A percentile compares a stretch with the other conserved stretches of the same genome.
Evolutionary conservation across 2,888 invertebrate genomes (phyloP).

Genomic region (Thumatha senex): DNA sequence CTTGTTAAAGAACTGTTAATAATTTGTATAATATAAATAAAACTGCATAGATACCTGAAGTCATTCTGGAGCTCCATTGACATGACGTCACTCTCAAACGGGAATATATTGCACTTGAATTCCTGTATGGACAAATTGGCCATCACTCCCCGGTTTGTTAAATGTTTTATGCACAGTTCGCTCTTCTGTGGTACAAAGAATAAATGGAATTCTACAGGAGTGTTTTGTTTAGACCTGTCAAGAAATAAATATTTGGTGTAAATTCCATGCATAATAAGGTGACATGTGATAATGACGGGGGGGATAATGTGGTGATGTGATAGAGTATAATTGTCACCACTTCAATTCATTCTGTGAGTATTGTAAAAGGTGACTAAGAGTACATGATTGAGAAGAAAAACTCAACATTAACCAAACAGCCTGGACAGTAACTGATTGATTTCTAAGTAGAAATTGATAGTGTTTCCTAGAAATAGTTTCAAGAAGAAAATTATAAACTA

Average conservation of each 20-base stretch:
- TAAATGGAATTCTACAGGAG: constrained; percentile 90
- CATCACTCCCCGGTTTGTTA: constrained; percentile 92
- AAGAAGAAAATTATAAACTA: neutral
- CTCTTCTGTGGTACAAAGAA: constrained; percentile 95
- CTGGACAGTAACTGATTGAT: too few relatives aligned
- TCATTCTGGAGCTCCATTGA: constrained; percentile 94
- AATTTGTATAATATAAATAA: too few relatives aligned
- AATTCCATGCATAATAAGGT: neutral
- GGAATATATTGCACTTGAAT: constrained; percentile 94
- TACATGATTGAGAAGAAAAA: too few relatives aligned
- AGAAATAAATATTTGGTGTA: neutral
- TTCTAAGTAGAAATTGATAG: too few relatives aligned
- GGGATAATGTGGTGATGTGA: too few relatives aligned
- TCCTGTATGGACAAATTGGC: constrained; percentile 91
- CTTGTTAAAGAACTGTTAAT: too few relatives aligned
- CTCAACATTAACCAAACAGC: too few relatives aligned
- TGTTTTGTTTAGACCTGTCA: constrained; percentile 58
- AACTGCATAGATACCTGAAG: constrained; percentile 82
- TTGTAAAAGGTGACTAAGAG: too few relatives aligned
- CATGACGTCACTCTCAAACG: constrained; percentile 95
- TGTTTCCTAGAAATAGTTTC: too few relatives aligned
- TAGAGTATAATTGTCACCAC: too few relatives aligned
- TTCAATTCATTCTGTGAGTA: too few relatives aligned
- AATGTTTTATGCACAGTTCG: constrained; percentile 92
- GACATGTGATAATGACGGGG: neutral